Evolutionary conservation across 2,888 invertebrate species (phyloP), one percentile per base, ranked within the genome.

Genomic region (Tubiluchus corallicola): DNA sequence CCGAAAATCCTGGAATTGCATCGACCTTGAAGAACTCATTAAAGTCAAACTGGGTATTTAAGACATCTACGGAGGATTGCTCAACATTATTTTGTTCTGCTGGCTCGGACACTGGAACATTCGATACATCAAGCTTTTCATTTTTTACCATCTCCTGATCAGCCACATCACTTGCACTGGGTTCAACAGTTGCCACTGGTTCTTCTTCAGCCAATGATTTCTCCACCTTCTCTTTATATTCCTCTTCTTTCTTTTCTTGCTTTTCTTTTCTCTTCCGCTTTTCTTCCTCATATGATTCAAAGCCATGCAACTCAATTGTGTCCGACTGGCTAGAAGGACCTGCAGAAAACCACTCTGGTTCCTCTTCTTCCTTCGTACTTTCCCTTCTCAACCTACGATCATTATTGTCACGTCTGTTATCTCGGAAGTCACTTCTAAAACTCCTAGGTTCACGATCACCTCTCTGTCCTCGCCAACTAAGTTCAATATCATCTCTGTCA

Each of bases 321-420:
- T 92, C 92, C 57, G 77, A 69, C 61, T 87, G 82, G 48, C 87
- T 87, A 48, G 81, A 79, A 40, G 90, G 90, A 39, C 88, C 90
- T 48, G 78, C 78, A 49, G 42, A 18, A 55, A 71, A 77, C 83
- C 90, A 88, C 66, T 88, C 87, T 2, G 88, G 88, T 62, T 85
- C 83, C 53, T 81, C 82, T 53, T 74, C 74, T 47, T 61, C 57
- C 71, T 51, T 49, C 38, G 54, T 42, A 17, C 45, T 50, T 37
- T 50, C 48, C 50, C 48, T 21, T 41, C 47, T 44, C 41, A 45
- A 18, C 21, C 49, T 19, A n/a, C n/a, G 29, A 9, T 29, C 29
- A 5, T n/a, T n/a, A 9, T n/a, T n/a, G 5, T 52, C 53, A 21
- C 45, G 45, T 17, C 42, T 41, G 13, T 52, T 42, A 29, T 47